Evolutionary conservation across 2,888 invertebrate species (phyloP).

Genomic region (Nymphalis polychloros): DNA sequence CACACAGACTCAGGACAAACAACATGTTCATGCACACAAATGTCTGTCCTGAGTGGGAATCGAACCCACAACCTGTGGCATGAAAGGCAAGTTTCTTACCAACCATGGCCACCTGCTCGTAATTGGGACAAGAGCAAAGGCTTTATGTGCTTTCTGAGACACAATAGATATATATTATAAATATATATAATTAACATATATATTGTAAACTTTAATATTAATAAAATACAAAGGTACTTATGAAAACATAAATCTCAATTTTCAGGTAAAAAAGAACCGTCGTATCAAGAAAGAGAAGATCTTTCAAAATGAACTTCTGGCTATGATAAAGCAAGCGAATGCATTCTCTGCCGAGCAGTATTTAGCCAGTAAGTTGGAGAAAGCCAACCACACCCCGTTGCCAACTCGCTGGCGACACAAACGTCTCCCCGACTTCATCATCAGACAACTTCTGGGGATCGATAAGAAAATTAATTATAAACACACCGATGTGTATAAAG

Average conservation of each 20-base stretch:
- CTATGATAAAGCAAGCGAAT: conserved; percentile 87
- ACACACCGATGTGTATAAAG: conserved; percentile 73
- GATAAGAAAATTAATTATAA: conserved; percentile 79
- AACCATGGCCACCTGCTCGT: too few species aligned
- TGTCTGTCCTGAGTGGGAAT: too few species aligned
- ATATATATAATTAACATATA: neutral
- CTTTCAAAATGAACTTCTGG: conserved; percentile 87
- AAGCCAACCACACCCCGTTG: conserved; percentile 83
- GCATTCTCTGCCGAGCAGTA: conserved; percentile 88
- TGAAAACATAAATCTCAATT: conserved; percentile 33
- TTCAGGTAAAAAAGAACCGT: conserved; percentile 84
- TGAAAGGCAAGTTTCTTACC: too few species aligned
- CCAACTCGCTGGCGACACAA: conserved; percentile 83
- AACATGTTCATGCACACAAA: too few species aligned
- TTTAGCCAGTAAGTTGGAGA: conserved; percentile 83
- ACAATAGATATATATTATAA: neutral
- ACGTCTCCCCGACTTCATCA: conserved; percentile 84
- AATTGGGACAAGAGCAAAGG: too few species aligned
- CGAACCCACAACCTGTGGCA: too few species aligned
- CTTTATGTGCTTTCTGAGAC: too few species aligned
- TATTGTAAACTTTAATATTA: too few species aligned
- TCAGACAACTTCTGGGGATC: conserved; percentile 85
- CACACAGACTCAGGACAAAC: too few species aligned
- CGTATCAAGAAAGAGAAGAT: conserved; percentile 88
- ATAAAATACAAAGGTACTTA: neutral